Conservation (phyloP, 2,888 invertebrate genomes). For the Xestia rhomboidea region DNA sequence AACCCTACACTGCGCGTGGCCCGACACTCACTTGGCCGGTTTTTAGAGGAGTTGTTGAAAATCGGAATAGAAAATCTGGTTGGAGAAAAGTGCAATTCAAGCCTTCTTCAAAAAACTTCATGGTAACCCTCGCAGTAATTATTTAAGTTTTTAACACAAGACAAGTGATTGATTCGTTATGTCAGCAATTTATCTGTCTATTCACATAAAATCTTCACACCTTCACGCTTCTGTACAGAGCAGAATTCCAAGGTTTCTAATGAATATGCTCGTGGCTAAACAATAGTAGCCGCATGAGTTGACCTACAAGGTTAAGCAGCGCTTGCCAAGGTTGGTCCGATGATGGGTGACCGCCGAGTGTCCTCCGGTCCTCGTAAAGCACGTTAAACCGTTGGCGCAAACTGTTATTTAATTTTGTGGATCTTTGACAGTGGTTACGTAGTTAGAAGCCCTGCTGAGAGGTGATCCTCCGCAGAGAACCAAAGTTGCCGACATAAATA, state of each 20-base stretch:
- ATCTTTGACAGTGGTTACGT: not conserved
- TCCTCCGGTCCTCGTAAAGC: not conserved
- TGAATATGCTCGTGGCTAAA: not conserved
- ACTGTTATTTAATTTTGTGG: not conserved
- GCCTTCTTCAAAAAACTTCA: not conserved
- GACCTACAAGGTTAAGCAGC: not conserved
- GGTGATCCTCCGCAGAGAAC: too few species aligned
- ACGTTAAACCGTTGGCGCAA: not conserved
- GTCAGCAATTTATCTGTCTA: not conserved
- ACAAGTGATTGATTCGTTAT: conserved; percentile 23
- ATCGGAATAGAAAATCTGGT: not conserved
- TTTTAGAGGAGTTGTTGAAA: not conserved
- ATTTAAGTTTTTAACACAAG: conserved; percentile 16
- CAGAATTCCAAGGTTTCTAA: conserved; percentile 29
- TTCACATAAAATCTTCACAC: conserved; percentile 24
- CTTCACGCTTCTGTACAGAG: not conserved
- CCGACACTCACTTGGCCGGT: too few species aligned
- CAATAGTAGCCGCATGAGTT: not conserved
- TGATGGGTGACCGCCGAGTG: not conserved
- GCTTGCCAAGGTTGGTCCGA: not conserved
- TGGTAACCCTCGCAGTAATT: conserved; percentile 7
- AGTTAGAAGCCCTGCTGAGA: too few species aligned
- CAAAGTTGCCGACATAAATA: too few species aligned
- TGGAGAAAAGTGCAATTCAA: not conserved
- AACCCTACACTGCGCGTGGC: too few species aligned